phyloP scores from a whole-genome alignment of 2,797 vertebrate genomes.

The Falco naumanni region DNA sequence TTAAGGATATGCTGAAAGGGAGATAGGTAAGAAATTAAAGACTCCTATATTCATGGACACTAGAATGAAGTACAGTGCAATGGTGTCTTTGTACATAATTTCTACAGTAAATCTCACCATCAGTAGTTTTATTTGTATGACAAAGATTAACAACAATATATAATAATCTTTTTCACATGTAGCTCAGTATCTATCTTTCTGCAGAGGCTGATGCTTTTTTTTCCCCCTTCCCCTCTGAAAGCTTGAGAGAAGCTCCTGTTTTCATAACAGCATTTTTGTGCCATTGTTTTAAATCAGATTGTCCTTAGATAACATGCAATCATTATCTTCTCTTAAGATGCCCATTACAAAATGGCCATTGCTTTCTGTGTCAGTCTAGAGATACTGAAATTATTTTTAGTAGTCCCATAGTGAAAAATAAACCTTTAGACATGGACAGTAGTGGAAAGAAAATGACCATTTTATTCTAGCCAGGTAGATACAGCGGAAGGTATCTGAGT shows the following conservation, averaged over 20 bases:
- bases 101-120: background rate
- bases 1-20: conserved; percentile 54
- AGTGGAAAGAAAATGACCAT: background rate
- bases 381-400: background rate
- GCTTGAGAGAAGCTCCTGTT: background rate
- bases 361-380: background rate
- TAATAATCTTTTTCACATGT: background rate
- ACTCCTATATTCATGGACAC: background rate
- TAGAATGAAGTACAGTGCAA: background rate
- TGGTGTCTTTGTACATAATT: background rate
- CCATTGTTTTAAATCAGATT: background rate
- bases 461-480: background rate
- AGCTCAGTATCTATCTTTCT: background rate
- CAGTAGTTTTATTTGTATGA: background rate
- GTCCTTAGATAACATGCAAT: background rate
- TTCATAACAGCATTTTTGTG: background rate
- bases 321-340: background rate
- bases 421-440: background rate
- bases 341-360: background rate
- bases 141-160: background rate
- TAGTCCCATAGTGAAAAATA: background rate
- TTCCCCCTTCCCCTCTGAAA: background rate
- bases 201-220: background rate
- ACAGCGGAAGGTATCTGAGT: background rate
- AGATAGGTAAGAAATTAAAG: conserved; percentile 28